Conservation (phyloP, 2,113 vertebrate genomes). For the Pelobates fuscus region DNA sequence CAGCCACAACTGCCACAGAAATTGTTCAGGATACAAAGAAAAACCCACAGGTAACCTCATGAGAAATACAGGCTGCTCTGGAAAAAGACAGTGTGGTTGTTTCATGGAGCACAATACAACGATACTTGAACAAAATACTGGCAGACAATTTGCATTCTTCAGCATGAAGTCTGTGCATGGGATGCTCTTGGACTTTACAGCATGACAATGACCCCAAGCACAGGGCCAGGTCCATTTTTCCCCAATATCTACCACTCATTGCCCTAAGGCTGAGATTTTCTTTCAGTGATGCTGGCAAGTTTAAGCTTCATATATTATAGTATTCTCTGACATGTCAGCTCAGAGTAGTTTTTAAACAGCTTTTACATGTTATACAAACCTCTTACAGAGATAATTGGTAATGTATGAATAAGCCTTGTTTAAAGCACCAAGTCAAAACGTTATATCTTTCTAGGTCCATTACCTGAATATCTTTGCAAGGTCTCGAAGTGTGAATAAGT, state of each 20-base stretch:
- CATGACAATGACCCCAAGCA: no score
- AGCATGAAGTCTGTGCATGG: no score
- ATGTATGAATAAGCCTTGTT: slow-evolving; percentile 12
- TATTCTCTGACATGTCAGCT: slow-evolving; percentile 25
- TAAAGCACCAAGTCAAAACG: slow-evolving; percentile 9
- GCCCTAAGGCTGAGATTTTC: slow-evolving; percentile 17
- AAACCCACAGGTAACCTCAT: no score
- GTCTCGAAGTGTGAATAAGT: slow-evolving; percentile 32
- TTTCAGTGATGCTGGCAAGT: slow-evolving; percentile 29
- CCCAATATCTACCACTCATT: slow-evolving; percentile 30
- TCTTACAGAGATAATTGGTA: slow-evolving; percentile 29
- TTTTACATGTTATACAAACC: slow-evolving; percentile 22
- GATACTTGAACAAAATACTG: no score
- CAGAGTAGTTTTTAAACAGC: background rate
- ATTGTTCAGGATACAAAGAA: no score
- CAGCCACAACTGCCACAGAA: no score
- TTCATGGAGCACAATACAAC: no score
- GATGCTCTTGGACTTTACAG: no score
- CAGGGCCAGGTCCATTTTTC: slow-evolving; percentile 25
- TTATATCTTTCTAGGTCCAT: slow-evolving; percentile 8
- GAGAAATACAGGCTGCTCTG: no score
- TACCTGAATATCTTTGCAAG: slow-evolving; percentile 43
- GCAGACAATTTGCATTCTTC: no score
- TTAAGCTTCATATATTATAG: slow-evolving; percentile 13
- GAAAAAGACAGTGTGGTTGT: no score